Evolutionary conservation across 2,113 vertebrate species (phyloP).

Genomic region (Dromiciops gliroides): DNA sequence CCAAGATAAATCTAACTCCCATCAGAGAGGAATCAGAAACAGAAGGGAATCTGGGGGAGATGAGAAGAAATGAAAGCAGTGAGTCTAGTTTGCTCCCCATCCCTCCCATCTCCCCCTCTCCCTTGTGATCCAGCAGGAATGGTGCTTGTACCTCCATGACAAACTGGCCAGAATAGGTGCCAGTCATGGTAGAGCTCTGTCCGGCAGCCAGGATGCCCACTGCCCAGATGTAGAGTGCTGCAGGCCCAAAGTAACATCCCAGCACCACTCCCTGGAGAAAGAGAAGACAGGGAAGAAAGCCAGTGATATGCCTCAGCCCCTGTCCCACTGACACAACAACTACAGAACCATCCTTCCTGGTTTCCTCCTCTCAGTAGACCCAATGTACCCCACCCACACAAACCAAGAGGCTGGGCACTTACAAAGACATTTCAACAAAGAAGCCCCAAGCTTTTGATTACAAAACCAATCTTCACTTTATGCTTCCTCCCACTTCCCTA

Average conservation of each 20-base stretch:
- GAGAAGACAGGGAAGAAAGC: neutral
- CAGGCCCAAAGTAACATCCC: conserved; percentile 95
- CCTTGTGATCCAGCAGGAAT: neutral
- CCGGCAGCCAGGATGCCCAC: conserved; percentile 96
- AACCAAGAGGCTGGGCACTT: neutral
- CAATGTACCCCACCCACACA: neutral
- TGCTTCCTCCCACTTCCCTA: neutral
- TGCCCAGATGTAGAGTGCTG: conserved; percentile 96
- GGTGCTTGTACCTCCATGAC: conserved; percentile 95
- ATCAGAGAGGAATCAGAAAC: neutral
- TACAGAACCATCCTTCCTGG: neutral
- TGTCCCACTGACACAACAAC: neutral
- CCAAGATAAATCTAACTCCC: no score
- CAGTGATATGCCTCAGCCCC: neutral
- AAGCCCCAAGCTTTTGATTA: neutral
- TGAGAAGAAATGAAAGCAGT: neutral
- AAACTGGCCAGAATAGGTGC: conserved; percentile 98
- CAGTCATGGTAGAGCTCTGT: conserved; percentile 99
- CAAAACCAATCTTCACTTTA: no score
- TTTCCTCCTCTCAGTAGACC: neutral
- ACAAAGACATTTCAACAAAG: neutral
- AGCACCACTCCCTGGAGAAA: conserved; percentile 89
- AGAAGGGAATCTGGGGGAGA: neutral
- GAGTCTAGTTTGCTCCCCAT: no score
- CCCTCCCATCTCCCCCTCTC: neutral